Percentiles rank a stretch among this genome's conserved stretches.
Evolutionary conservation across 1,140 invertebrate species (phyloP).

Genomic region (Ruditapes philippinarum): DNA sequence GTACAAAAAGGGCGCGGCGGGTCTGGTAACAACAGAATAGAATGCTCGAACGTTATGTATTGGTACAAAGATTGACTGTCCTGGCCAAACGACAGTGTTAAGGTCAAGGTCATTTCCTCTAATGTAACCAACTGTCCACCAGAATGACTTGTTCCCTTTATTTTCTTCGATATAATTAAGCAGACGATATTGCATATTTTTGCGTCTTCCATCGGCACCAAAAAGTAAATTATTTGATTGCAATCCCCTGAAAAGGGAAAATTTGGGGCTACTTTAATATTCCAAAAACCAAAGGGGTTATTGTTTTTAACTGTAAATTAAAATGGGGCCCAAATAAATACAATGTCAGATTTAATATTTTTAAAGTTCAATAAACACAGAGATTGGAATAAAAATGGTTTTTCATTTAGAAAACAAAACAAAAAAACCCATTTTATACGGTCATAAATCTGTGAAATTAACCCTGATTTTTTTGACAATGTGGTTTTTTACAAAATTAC

Average conservation of each 20-base stretch:
- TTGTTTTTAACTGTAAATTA: too few relatives aligned
- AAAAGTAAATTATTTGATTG: conserved; percentile 9
- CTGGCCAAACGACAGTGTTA: conserved; percentile 95
- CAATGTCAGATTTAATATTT: too few relatives aligned
- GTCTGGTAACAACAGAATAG: conserved; percentile 93
- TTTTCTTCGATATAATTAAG: conserved; percentile 16
- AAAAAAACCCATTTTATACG: too few relatives aligned
- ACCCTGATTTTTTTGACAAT: too few relatives aligned
- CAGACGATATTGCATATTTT: conserved; percentile 14
- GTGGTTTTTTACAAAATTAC: too few relatives aligned
- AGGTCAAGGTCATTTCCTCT: conserved; percentile 87
- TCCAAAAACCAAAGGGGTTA: too few relatives aligned
- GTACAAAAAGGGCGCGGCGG: conserved; percentile 89
- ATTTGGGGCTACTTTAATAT: too few relatives aligned
- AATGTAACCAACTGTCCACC: conserved; percentile 91
- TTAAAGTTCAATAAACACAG: too few relatives aligned
- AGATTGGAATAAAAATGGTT: too few relatives aligned
- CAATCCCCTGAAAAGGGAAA: background rate
- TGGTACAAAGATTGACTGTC: conserved; percentile 88
- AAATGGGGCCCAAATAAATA: too few relatives aligned
- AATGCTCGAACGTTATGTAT: conserved; percentile 88
- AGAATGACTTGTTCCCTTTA: conserved; percentile 86
- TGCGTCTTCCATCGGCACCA: background rate
- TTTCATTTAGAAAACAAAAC: too few relatives aligned
- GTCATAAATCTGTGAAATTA: too few relatives aligned